Evolutionary conservation across 2,113 vertebrate species (phyloP).

Genomic region (Crotophaga sulcirostris): DNA sequence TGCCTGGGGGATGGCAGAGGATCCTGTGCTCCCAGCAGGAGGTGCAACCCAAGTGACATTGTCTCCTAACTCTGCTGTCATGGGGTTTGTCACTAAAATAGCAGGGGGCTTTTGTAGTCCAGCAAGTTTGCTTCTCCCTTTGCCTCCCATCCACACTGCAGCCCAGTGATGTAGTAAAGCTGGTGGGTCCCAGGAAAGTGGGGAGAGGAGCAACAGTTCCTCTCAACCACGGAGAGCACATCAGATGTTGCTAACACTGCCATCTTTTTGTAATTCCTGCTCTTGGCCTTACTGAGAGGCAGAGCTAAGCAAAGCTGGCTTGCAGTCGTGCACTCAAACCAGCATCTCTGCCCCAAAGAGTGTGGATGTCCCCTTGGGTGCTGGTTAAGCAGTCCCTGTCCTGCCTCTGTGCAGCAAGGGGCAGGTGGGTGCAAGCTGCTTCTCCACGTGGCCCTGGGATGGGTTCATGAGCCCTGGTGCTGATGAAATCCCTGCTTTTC

Average conservation of each 20-base stretch:
- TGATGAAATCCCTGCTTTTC: background rate
- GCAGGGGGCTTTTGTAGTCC: background rate
- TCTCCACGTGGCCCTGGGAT: rapidly evolving
- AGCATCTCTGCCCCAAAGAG: background rate
- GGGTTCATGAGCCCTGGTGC: background rate
- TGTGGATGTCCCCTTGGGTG: rapidly evolving
- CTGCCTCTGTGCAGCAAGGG: background rate
- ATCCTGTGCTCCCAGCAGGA: background rate
- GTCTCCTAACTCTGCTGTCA: background rate
- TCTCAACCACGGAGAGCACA: background rate
- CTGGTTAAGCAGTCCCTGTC: background rate
- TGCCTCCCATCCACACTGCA: background rate
- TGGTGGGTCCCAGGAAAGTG: background rate
- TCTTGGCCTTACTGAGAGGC: background rate
- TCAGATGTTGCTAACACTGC: rapidly evolving
- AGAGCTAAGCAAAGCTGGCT: background rate
- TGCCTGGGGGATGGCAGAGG: background rate
- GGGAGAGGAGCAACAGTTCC: background rate
- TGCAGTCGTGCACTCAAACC: too few species aligned
- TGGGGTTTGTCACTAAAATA: background rate
- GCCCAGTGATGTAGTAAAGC: background rate
- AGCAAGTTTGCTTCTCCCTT: background rate
- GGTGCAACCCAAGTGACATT: background rate
- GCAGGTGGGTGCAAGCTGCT: background rate
- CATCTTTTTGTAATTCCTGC: background rate